phyloP scores from a whole-genome alignment of 2,888 invertebrate genomes.

The Merodon equestris region DNA sequence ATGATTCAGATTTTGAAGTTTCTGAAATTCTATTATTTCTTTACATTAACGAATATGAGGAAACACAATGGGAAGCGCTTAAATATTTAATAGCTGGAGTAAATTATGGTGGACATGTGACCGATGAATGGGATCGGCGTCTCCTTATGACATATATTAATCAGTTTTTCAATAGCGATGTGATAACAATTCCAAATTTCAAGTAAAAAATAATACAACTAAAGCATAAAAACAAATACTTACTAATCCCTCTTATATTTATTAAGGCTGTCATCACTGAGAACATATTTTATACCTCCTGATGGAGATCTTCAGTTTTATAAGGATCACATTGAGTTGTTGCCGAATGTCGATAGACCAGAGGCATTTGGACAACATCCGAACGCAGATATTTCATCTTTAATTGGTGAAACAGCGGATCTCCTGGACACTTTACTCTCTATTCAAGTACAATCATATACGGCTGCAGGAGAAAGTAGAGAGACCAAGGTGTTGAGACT shows the following conservation, averaged over 20 bases:
- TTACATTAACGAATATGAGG: slow-evolving; percentile 92
- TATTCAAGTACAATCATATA: slow-evolving; percentile 84
- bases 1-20: slow-evolving; percentile 94
- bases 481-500: slow-evolving; percentile 82
- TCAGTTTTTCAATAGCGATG: slow-evolving; percentile 86
- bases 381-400: slow-evolving; percentile 92
- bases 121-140: slow-evolving; percentile 87
- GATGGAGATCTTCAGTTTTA: slow-evolving; percentile 91
- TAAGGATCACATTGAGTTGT: slow-evolving; percentile 87
- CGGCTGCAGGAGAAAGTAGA: slow-evolving; percentile 80
- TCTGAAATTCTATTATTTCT: slow-evolving; percentile 91
- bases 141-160: slow-evolving; percentile 90
- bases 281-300: slow-evolving; percentile 89
- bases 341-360: slow-evolving; percentile 89
- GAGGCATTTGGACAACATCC: slow-evolving; percentile 94
- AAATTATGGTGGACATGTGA: slow-evolving; percentile 92
- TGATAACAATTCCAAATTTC: slow-evolving; percentile 70
- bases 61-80: slow-evolving; percentile 93
- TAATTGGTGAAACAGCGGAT: slow-evolving; percentile 88
- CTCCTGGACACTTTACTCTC: slow-evolving; percentile 89
- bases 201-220: slow-evolving; percentile 71
- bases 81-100: slow-evolving; percentile 93
- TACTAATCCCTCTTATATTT: not conserved
- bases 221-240: not conserved
- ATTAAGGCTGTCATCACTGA: slow-evolving; percentile 84